These are phyloP conservation scores for Phalacrocorax pelagicus DNA, from an alignment of 2,113 vertebrate genomes.

Conservation along the genomic window DNA sequence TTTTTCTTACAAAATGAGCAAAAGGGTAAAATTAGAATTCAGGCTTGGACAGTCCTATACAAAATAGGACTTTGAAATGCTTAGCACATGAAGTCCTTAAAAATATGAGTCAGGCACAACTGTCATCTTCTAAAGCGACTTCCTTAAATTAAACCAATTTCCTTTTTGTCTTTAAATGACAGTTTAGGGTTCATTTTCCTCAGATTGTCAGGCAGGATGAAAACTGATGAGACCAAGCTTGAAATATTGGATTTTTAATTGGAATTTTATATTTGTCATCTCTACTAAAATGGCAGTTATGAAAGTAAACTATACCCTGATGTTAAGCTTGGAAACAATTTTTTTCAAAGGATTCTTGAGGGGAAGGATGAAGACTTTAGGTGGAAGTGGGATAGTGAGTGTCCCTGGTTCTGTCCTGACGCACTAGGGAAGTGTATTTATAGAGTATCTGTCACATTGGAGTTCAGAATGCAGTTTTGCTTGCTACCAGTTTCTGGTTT, in stretches of 20 bases:
- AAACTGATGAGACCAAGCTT: not conserved
- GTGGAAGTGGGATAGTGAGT: not conserved
- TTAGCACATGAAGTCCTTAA: not conserved
- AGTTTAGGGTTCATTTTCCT: not conserved
- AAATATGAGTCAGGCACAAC: not conserved
- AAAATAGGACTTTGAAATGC: not conserved
- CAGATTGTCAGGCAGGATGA: not conserved
- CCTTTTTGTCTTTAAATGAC: not conserved
- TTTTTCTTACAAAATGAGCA: not conserved
- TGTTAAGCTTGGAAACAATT: not conserved
- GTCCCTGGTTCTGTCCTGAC: not conserved
- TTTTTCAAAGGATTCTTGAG: not conserved
- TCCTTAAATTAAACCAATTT: not conserved
- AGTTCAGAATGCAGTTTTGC: not conserved
- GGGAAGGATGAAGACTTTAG: not conserved
- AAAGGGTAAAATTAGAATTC: not conserved
- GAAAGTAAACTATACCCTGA: not conserved
- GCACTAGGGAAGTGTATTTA: not conserved
- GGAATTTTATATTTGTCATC: not conserved
- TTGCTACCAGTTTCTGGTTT: not conserved
- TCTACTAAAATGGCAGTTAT: not conserved
- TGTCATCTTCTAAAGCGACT: not conserved
- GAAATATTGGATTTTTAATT: constrained; percentile 3
- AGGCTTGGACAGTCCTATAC: not conserved
- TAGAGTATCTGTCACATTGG: not conserved